Base-by-base conservation (phyloP, 2,888 invertebrate species). In the Tuberolachnus salignus region DNA sequence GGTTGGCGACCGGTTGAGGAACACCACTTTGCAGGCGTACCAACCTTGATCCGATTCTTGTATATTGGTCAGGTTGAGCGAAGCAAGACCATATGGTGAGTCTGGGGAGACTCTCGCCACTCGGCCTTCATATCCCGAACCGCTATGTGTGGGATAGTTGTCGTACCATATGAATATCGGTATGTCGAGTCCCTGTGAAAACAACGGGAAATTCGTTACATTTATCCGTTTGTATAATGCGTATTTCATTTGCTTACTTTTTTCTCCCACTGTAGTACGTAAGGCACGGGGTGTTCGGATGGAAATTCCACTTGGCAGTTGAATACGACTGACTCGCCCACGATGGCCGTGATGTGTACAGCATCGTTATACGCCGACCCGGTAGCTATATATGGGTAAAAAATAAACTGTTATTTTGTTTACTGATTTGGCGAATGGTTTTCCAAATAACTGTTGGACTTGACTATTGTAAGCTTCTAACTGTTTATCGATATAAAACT, bases 261-360 rank as follows among this genome's bases (percentile, higher is more conserved):
- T 92, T 97, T 97, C 92, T 95, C 94, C 97, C 97, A 98, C 90
- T 96, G 95, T 88, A 97, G 92, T 89, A 97, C 95, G 90, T 96
- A 96, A 88, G 96, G 95, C 89, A 95, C 94, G 86, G 95, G 94
- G 88, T 94, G 92, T 88, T 95, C 94, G 88, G 94, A 94, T 87
- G 95, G 94, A 88, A 96, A 97, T 88, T 95, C 94, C 88, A 97
- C 95, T 89, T 95, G 94, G 89, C 97, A 98, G 89, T 96, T 96
- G 90, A 98, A 94, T 87, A 97, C 93, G 88, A 97, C 95, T 87
- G 94, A 94, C 89, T 97, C 95, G 86, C 97, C 97, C 86, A 97
- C 91, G 88, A 96, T 95, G 84, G 97, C 96, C 86, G 97, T 95
- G 90, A 97, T 96, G 89, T 95, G 95, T 87, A 94, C 94, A 86